Evolutionary conservation across 2,888 invertebrate species (phyloP).

Genomic region (Atherix ibis): DNA sequence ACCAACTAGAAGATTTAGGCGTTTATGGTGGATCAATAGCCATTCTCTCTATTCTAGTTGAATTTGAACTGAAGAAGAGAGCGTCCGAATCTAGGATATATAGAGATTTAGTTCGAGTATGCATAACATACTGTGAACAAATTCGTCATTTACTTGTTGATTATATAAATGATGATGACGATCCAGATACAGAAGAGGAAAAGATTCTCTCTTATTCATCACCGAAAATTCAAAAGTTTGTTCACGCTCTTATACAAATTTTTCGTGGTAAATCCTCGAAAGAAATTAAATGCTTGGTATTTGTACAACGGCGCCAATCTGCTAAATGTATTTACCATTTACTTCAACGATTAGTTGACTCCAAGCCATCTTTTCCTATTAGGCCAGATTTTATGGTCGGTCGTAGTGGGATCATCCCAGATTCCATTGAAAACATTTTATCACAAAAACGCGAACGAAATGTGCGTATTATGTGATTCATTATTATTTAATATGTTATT

Average conservation of each 20-base stretch:
- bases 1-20: slow-evolving; percentile 37
- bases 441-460: slow-evolving; percentile 20
- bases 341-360: slow-evolving; percentile 32
- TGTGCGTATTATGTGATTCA: slow-evolving; percentile 15
- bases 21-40: slow-evolving; percentile 43
- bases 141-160: slow-evolving; percentile 37
- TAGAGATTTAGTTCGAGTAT: slow-evolving; percentile 18
- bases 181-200: slow-evolving; percentile 13
- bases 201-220: slow-evolving; percentile 36
- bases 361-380: slow-evolving; percentile 32
- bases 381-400: background rate
- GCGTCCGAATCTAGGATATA: slow-evolving; percentile 33
- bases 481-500: no score
- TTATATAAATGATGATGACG: slow-evolving; percentile 29
- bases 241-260: background rate
- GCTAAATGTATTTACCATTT: background rate
- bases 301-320: background rate
- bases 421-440: slow-evolving; percentile 19
- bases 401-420: slow-evolving; percentile 10
- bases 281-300: background rate
- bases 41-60: slow-evolving; percentile 41
- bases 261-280: background rate
- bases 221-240: background rate
- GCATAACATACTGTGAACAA: slow-evolving; percentile 25
- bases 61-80: slow-evolving; percentile 45